Conservation (phyloP, 2,797 vertebrate species). For the Brachymystax lenok region DNA sequence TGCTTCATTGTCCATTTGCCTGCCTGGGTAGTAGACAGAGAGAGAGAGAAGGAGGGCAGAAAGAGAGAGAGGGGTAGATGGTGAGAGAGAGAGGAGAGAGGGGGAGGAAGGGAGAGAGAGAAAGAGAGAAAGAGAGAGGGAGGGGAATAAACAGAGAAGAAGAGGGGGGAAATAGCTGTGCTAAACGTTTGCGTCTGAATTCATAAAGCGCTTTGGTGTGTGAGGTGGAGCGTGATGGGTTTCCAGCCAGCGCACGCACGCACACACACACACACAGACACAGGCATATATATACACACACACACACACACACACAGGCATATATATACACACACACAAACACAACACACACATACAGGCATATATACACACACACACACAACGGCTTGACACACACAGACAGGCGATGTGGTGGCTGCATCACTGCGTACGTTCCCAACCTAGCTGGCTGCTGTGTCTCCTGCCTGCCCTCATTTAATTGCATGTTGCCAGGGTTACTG, state of each 20-base stretch:
- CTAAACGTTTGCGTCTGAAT: slow-evolving; percentile 54
- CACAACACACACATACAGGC: neutral
- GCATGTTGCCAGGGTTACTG: slow-evolving; percentile 62
- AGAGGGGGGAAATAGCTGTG: slow-evolving; percentile 11
- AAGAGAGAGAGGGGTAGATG: too few relatives aligned
- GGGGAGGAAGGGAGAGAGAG: too few relatives aligned
- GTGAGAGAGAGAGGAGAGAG: too few relatives aligned
- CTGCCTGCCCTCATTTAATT: slow-evolving; percentile 53
- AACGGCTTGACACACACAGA: neutral
- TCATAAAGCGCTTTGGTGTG: slow-evolving; percentile 52
- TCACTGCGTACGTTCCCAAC: slow-evolving; percentile 31
- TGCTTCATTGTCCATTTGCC: slow-evolving; percentile 6
- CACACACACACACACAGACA: neutral
- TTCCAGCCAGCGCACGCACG: slow-evolving; percentile 35
- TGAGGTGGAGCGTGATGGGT: slow-evolving; percentile 48
- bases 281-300: neutral
- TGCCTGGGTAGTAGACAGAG: neutral
- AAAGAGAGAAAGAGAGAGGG: too few relatives aligned
- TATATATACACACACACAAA: neutral
- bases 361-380: neutral
- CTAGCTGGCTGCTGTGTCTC: slow-evolving; percentile 42
- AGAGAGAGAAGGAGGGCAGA: too few relatives aligned
- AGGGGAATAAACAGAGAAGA: slow-evolving; percentile 7
- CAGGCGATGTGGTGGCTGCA: neutral
- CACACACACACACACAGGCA: neutral